These are phyloP conservation scores for Chelonus formosanus DNA, from an alignment of 2,888 invertebrate genomes.

Conservation along the genomic window DNA sequence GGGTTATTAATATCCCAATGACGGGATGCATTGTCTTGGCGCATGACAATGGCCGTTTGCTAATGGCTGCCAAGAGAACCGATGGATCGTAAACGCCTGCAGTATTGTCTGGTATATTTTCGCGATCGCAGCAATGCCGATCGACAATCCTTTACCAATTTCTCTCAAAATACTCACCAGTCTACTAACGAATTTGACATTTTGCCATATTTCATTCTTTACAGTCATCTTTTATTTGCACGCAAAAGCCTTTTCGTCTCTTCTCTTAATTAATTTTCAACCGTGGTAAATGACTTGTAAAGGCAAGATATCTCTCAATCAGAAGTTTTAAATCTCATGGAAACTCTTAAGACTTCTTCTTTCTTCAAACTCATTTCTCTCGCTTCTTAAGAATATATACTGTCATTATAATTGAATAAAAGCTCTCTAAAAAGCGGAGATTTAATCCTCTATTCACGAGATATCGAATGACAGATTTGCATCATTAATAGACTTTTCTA, in stretches of 20 bases:
- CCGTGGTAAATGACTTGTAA: not conserved
- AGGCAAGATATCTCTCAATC: too few species aligned
- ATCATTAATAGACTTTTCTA: constrained; percentile 9
- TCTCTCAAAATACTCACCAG: constrained; percentile 19
- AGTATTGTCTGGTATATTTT: constrained; percentile 36
- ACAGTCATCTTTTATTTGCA: not conserved
- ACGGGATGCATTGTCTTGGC: constrained; percentile 48
- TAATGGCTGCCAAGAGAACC: constrained; percentile 49
- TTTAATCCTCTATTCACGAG: constrained; percentile 11
- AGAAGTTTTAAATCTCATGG: too few species aligned
- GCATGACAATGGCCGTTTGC: constrained; percentile 49
- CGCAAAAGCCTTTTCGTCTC: not conserved
- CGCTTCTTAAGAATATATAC: too few species aligned
- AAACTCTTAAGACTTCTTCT: too few species aligned
- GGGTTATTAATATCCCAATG: constrained; percentile 54
- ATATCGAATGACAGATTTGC: not conserved
- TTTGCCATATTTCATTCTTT: constrained; percentile 12
- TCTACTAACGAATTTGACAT: constrained; percentile 2
- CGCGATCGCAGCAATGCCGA: constrained; percentile 12
- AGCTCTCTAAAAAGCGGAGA: too few species aligned
- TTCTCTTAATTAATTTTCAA: too few species aligned
- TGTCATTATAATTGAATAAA: too few species aligned
- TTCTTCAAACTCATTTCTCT: too few species aligned
- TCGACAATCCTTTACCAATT: constrained; percentile 31
- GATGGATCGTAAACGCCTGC: constrained; percentile 37